These are phyloP conservation scores for Lasioglossum lativentre DNA, from an alignment of 2,888 invertebrate species.

Conservation along the genomic window DNA sequence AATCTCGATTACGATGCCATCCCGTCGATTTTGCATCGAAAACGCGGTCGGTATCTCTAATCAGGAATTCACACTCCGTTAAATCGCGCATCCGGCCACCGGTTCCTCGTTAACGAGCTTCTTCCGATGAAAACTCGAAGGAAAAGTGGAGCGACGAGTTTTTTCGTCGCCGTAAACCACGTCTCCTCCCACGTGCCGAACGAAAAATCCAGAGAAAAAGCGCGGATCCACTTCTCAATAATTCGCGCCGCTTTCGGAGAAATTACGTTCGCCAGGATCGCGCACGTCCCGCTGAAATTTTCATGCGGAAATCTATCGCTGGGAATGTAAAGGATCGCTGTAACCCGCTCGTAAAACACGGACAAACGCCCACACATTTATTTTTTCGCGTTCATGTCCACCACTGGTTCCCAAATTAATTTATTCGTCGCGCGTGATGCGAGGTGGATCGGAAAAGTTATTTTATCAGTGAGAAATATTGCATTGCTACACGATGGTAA, in stretches of 20 bases:
- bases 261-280: slow-evolving; percentile 16
- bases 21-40: slow-evolving; percentile 36
- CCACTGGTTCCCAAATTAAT: background rate
- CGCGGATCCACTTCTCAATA: slow-evolving; percentile 36
- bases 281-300: slow-evolving; percentile 26
- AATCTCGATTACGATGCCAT: slow-evolving; percentile 56
- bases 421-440: background rate
- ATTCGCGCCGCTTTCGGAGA: slow-evolving; percentile 21
- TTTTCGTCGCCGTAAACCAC: slow-evolving; percentile 37
- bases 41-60: slow-evolving; percentile 71
- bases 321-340: slow-evolving; percentile 12
- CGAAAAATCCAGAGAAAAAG: slow-evolving; percentile 24
- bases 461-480: background rate
- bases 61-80: slow-evolving; percentile 79
- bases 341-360: background rate
- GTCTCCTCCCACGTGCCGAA: background rate
- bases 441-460: background rate
- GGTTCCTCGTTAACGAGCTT: slow-evolving; percentile 71
- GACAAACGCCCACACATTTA: background rate
- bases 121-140: slow-evolving; percentile 59
- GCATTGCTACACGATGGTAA: background rate
- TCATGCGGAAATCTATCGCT: slow-evolving; percentile 21
- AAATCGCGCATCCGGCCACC: slow-evolving; percentile 69
- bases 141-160: slow-evolving; percentile 58
- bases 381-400: background rate